A percentile compares a stretch with the other conserved stretches of the same genome.
Evolutionary conservation across 2,113 vertebrate genomes (phyloP).

Genomic region (Panthera tigris): DNA sequence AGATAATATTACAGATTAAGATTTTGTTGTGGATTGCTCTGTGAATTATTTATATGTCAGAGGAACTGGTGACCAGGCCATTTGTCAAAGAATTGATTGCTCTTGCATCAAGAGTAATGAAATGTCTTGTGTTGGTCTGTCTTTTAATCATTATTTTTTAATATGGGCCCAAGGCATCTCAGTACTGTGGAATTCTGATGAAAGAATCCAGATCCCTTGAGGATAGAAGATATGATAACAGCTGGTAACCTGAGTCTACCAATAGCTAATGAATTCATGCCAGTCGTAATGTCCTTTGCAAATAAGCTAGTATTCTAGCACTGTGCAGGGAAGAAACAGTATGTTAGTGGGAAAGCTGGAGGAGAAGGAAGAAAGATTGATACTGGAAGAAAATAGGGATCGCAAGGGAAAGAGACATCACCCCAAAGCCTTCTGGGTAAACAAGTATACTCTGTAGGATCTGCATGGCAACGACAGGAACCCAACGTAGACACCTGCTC

Average conservation of each 20-base stretch:
- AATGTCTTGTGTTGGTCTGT: background rate
- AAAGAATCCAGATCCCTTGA: background rate
- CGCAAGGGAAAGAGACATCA: background rate
- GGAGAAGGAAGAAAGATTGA: background rate
- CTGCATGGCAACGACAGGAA: background rate
- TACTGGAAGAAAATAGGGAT: background rate
- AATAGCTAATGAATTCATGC: background rate
- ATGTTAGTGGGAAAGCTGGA: background rate
- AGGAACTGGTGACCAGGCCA: background rate
- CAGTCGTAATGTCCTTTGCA: background rate
- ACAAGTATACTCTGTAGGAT: background rate
- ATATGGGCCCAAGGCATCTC: background rate
- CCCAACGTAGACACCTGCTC: background rate
- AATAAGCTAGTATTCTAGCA: background rate
- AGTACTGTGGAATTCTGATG: background rate
- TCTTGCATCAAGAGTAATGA: background rate
- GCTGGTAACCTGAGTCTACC: background rate
- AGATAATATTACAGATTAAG: background rate
- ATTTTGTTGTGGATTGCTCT: background rate
- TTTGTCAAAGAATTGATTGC: slow-evolving; percentile 6
- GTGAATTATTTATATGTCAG: slow-evolving; percentile 34
- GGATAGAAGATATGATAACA: background rate
- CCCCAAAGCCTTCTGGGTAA: background rate
- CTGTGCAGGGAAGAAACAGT: background rate
- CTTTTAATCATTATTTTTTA: slow-evolving; percentile 55